Evolutionary conservation across 37 sponge, comb jelly and placozoan species (phyloP), one percentile per base, ranked within the genome.

Genomic region (Chondrilla cf. caribensis): DNA sequence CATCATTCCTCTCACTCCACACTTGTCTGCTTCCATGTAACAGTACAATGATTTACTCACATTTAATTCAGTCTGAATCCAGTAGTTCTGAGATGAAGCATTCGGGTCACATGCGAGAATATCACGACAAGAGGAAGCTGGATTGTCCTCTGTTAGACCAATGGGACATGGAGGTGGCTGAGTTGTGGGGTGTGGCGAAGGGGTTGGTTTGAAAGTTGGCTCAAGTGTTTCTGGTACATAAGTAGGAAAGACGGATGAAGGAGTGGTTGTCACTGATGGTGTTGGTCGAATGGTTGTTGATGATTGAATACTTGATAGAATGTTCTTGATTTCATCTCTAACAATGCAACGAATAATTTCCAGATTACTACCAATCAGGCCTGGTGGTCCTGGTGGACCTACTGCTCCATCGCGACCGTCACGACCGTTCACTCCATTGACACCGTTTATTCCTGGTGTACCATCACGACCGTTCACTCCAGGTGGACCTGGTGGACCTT

Each of bases 21-120:
- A n/a, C n/a, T n/a, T n/a, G n/a, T n/a, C n/a, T n/a, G n/a, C n/a
- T n/a, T n/a, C n/a, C n/a, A n/a, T n/a, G n/a, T n/a, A n/a, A n/a
- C n/a, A n/a, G 28, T 28, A 60, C 64, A 60, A 21, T 15, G 5
- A 22, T 15, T 5, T 22, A 22, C 29, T 22, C 64, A 60, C 29
- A 33, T 31, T 6, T 26, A 17, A n/a, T n/a, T n/a, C n/a, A 67
- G 15, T 67, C 33, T 3, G 15, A 28, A 67, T 67, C 68, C 68
- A 67, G 68, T 67, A 67, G 68, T 67, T 33, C 7, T 33, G 33
- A 67, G 68, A 67, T 67, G 68, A 33, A 28, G 68, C 35, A 8
- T 17, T 33, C 1, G 68, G 68, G 68, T 67, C 29, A 33, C 68
- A 67, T 26, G n/a, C 68, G 15, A 67, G 68, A 33, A 67, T 26